These are phyloP conservation scores for Caenorhabditis macrosperma DNA, from an alignment of 2,888 invertebrate species.

Conservation along the genomic window DNA sequence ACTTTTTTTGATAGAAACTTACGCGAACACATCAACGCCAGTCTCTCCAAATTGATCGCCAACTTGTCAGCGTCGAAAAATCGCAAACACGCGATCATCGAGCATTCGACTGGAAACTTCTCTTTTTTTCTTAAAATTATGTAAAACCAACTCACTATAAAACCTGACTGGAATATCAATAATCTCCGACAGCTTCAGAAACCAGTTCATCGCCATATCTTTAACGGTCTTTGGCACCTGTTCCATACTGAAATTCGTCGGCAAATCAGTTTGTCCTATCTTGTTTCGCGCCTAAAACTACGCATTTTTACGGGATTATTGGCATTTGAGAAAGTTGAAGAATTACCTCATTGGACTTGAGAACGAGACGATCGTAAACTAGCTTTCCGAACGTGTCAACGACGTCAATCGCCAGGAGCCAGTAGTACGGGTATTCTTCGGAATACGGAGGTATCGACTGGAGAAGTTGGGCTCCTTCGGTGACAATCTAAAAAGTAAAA, in stretches of 20 bases:
- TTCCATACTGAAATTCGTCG: conserved; percentile 25
- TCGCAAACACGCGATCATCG: conserved; percentile 68
- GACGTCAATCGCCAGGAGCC: conserved; percentile 95
- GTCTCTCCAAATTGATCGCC: conserved; percentile 66
- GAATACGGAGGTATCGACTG: conserved; percentile 23
- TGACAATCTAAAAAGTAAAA: conserved; percentile 16
- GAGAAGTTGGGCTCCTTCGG: conserved; percentile 21
- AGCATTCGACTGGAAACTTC: conserved; percentile 73
- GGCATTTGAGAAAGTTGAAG: too few species aligned
- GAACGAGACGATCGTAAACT: conserved; percentile 89
- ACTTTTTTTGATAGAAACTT: conserved; percentile 7
- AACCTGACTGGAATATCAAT: conserved; percentile 91
- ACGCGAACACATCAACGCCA: conserved; percentile 63
- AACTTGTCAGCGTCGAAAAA: conserved; percentile 68
- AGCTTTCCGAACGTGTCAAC: conserved; percentile 92
- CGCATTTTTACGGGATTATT: neutral
- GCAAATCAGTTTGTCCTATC: conserved; percentile 42
- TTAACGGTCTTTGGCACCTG: conserved; percentile 77
- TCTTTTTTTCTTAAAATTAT: too few species aligned
- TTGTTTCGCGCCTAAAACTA: conserved; percentile 30
- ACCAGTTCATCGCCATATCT: conserved; percentile 91
- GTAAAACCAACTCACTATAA: conserved; percentile 83
- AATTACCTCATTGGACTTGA: conserved; percentile 82
- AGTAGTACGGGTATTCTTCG: conserved; percentile 86
- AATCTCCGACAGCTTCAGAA: conserved; percentile 98